Base-by-base conservation (phyloP, 2,888 invertebrate genomes). In the Deroplatys truncata region DNA sequence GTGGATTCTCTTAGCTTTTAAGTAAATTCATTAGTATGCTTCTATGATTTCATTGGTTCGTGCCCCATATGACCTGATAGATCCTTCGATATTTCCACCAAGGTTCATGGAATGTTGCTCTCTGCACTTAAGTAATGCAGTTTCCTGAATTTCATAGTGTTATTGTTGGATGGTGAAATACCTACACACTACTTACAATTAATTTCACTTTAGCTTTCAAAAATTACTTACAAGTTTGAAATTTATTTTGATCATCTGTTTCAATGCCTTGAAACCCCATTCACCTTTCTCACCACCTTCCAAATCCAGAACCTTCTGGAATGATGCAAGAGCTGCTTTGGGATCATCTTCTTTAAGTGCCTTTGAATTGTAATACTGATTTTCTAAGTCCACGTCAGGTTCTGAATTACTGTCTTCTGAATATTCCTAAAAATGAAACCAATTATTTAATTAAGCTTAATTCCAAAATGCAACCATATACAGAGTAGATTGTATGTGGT, bases 221-320 rank as follows among this genome's bases (percentile, higher is more conserved):
- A 49, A n/a, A 84, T 43, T 13, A 86, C 95, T 94, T 93, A 98
- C 98, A 95, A 99, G 94, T 95, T 98, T 98, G 93, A 99, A 99
- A 93, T 99, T 99, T 90, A 99, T 99, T 94, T 99, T 99, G 87
- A 99, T 99, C 99, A 99, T 99, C 94, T 99, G 99, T 93, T 99
- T 99, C 28, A 99, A 95, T 0, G 99, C 99, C 93, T 99, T 99
- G 93, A 99, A 99, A 0, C 99, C 99, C 99, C 99, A 99, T 95
- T 99, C 99, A 89, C 99, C 99, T 93, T 99, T 99, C 92, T 99
- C 99, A 0, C 98, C 98, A 84, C 98, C 98, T 94, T 99, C 99
- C 90, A 99, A 94, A 92, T 99, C 99, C 91, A 99, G 94, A 16
- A 99, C 99, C 94, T 98, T 97, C 93, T 98, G 98, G 94, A 99